A percentile compares a stretch with the other conserved stretches of the same genome.
phyloP scores from a whole-genome alignment of 1,140 invertebrate genomes.

The Drosophila tani region DNA sequence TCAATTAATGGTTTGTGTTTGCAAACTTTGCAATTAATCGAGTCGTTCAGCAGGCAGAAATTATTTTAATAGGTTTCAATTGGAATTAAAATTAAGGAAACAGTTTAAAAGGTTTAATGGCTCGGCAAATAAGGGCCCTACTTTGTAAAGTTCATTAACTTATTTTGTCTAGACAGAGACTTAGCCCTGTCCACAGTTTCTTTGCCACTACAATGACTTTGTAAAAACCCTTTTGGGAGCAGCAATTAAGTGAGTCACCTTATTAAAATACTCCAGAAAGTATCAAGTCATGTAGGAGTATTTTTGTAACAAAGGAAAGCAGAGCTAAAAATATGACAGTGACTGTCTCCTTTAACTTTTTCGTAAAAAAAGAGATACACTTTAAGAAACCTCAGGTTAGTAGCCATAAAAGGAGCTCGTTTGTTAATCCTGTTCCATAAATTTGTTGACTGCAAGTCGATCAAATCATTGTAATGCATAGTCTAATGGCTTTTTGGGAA shows the following conservation, averaged over 20 bases:
- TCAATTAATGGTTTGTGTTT: constrained; percentile 19
- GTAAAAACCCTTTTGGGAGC: constrained; percentile 4
- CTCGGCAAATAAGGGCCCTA: neutral
- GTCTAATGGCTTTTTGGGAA: constrained; percentile 27
- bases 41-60: neutral
- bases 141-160: neutral
- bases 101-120: neutral
- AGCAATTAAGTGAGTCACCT: neutral
- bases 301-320: constrained; percentile 25
- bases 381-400: neutral
- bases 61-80: constrained; percentile 13
- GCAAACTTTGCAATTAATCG: neutral
- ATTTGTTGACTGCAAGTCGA: constrained; percentile 15
- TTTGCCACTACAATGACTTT: constrained; percentile 7
- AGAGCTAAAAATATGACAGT: neutral
- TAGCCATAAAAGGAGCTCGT: neutral
- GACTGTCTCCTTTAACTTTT: neutral
- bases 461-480: constrained; percentile 18
- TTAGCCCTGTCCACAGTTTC: neutral
- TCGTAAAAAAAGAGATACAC: neutral
- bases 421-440: constrained; percentile 9
- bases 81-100: neutral
- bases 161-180: constrained; percentile 2
- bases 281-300: constrained; percentile 12
- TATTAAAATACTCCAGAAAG: neutral